Base-by-base conservation (phyloP, 1,140 invertebrate genomes). In the Lepidurus couesii region DNA sequence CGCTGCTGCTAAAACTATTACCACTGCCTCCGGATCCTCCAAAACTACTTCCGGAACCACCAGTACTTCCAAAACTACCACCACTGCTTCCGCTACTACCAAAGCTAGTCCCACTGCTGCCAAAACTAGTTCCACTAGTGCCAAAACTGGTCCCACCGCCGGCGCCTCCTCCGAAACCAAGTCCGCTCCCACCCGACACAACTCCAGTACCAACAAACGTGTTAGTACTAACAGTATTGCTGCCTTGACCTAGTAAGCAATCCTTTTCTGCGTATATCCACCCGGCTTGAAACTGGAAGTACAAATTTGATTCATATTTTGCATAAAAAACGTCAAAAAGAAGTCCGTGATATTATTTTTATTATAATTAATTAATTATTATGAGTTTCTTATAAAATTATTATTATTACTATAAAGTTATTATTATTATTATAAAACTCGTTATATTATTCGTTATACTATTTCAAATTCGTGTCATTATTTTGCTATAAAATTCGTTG, bases 251-350 rank as follows among this genome's bases (percentile, higher is more conserved):
- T 16, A 65, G 13, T 21, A 65, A 21, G 75, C 86, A 87, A 65
- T 86, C 83, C 45, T 83, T 82, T 80, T 87, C 86, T 42, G 83
- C 83, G 79, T 85, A 87, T 7, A 86, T 74, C 13, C 85, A 84
- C 43, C 86, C 83, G 16, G 81, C 82, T 74, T 82, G 81, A 53
- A 83, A 82, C 81, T 84, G 83, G 53, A 65, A 13, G 13, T 21
- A 65, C 16, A 65, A 21, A 16, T 13, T 65, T 7, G 9, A 65
- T 65, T 65, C 16, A 85, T 4, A 4, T 4, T 34, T 34, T 3
- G 2, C 34, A 34, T 3, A 34, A 34, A 34, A 34, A 34, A 34
- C 4, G 34, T 4, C 34, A 3, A 34, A 34, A 34, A 34, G 34
- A 34, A 34, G 3, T 3, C 34, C 34, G 4, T 34, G 34, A 34